Conservation (phyloP, 2,888 invertebrate species). For the Oscheius sp. region DNA sequence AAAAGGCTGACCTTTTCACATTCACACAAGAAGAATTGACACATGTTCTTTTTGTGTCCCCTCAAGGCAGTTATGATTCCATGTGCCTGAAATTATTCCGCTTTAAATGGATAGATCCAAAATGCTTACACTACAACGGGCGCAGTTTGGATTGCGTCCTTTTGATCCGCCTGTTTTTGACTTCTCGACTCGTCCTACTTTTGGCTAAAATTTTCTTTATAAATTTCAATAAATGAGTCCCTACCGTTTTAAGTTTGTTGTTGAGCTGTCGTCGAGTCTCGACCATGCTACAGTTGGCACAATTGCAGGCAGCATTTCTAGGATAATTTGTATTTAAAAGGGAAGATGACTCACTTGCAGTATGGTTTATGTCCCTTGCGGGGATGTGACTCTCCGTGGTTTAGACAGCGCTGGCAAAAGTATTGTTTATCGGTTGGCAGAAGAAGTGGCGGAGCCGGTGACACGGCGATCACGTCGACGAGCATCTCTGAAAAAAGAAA, state of each 20-base stretch:
- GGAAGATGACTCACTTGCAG: constrained; percentile 58
- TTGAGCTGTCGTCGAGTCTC: constrained; percentile 69
- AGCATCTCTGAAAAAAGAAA: constrained; percentile 8
- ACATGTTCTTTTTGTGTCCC: constrained; percentile 69
- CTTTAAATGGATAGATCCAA: too few species aligned
- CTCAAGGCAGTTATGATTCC: constrained; percentile 64
- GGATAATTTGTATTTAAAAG: too few species aligned
- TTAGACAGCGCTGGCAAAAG: constrained; percentile 71
- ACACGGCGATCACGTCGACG: constrained; percentile 19
- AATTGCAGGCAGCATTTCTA: constrained; percentile 65
- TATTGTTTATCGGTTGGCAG: constrained; percentile 64
- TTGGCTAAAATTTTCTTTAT: constrained; percentile 2
- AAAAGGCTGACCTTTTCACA: constrained; percentile 61
- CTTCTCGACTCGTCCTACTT: neutral
- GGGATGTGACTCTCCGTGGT: constrained; percentile 64
- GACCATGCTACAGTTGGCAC: constrained; percentile 69
- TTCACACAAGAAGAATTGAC: constrained; percentile 61
- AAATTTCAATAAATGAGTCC: neutral
- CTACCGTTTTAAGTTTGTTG: constrained; percentile 59
- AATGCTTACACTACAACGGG: constrained; percentile 61
- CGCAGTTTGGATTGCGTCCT: constrained; percentile 69
- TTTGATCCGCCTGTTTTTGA: constrained; percentile 47
- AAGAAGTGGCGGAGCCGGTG: constrained; percentile 10
- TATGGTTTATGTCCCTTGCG: constrained; percentile 72
- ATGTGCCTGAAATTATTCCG: constrained; percentile 55